These are phyloP conservation scores for Metridium senile DNA, from an alignment of 92 coral and sea anemone genomes.

Conservation along the genomic window DNA sequence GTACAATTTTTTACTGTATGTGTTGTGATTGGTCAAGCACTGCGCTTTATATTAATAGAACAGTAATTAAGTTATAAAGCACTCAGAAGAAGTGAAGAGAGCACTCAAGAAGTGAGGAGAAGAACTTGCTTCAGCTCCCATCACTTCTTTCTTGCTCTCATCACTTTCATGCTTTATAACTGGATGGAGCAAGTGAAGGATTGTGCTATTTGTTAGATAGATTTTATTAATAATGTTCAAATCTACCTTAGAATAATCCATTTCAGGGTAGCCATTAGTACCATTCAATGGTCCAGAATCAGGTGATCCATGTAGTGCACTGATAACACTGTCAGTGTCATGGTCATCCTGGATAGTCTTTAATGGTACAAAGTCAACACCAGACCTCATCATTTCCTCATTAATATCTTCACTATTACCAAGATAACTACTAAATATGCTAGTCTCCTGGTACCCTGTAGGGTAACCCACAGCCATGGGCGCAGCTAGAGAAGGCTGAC, in stretches of 20 bases:
- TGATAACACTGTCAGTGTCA: slow-evolving; percentile 60
- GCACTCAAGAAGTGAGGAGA: no score
- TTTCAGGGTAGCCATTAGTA: not conserved
- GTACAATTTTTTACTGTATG: no score
- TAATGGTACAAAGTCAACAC: slow-evolving; percentile 59
- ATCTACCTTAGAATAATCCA: slow-evolving; percentile 30
- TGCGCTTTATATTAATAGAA: no score
- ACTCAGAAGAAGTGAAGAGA: no score
- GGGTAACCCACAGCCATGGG: slow-evolving; percentile 17
- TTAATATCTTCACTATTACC: slow-evolving; percentile 19
- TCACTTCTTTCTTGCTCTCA: no score
- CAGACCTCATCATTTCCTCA: slow-evolving; percentile 19
- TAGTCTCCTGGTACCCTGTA: slow-evolving; percentile 22
- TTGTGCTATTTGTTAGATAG: no score
- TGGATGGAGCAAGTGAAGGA: no score
- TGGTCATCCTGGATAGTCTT: slow-evolving; percentile 47
- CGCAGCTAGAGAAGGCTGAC: not conserved
- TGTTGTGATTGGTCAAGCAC: no score
- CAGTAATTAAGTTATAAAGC: no score
- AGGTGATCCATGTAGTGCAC: slow-evolving; percentile 50
- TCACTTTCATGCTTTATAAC: no score
- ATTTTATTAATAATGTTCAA: not conserved
- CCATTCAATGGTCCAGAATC: slow-evolving; percentile 24
- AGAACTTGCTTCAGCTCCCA: no score
- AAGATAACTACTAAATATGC: slow-evolving; percentile 22